A percentile compares a stretch with the other conserved stretches of the same genome.
Conservation (phyloP, 2,113 vertebrate genomes). For the Picathartes gymnocephalus region DNA sequence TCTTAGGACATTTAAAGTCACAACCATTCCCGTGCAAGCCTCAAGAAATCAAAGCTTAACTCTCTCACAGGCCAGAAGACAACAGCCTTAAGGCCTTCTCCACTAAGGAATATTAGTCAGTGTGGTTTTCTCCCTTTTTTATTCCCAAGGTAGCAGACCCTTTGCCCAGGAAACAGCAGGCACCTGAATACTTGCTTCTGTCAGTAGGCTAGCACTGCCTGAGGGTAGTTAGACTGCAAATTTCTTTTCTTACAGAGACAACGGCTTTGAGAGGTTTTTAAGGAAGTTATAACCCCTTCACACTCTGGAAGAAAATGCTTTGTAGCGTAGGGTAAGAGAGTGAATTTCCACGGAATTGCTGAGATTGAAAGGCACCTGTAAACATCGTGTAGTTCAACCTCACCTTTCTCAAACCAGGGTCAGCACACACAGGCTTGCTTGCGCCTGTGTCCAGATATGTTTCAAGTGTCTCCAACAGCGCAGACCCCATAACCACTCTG, state of each 20-base stretch:
- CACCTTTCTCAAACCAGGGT: not conserved
- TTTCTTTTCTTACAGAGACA: not conserved
- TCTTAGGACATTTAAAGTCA: not conserved
- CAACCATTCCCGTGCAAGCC: not conserved
- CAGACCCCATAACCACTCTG: not conserved
- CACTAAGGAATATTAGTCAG: not conserved
- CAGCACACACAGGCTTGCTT: not conserved
- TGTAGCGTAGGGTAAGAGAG: not conserved
- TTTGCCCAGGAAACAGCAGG: not conserved
- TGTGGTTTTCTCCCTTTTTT: not conserved
- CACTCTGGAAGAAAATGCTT: not conserved
- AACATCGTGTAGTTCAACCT: not conserved
- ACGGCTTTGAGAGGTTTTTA: not conserved
- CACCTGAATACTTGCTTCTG: not conserved
- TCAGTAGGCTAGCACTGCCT: not conserved
- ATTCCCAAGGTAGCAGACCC: not conserved
- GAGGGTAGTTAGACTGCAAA: not conserved
- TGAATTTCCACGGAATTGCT: accelerated
- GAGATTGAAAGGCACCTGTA: not conserved
- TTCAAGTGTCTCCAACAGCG: not conserved
- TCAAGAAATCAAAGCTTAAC: not conserved
- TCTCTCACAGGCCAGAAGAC: not conserved
- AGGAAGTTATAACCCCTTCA: not conserved
- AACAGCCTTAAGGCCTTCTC: not conserved
- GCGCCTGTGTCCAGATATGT: not conserved